Conservation (phyloP, 1,140 invertebrate species). For the Mylabris phalerata region DNA sequence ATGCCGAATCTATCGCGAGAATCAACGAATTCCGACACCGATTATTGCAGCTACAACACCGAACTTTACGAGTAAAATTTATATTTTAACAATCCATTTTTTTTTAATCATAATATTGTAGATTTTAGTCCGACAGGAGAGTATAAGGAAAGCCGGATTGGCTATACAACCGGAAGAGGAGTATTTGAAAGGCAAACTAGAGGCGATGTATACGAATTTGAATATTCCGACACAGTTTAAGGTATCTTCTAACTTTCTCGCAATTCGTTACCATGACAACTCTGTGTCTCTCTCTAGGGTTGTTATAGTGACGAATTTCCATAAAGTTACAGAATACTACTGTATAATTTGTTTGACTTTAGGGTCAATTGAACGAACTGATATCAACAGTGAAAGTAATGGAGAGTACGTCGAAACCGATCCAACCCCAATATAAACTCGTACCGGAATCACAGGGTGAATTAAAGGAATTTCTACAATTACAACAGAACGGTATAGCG, state of each 20-base stretch:
- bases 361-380: slow-evolving; percentile 84
- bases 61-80: slow-evolving; percentile 60
- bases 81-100: slow-evolving; percentile 15
- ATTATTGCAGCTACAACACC: slow-evolving; percentile 67
- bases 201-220: slow-evolving; percentile 77
- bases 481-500: slow-evolving; percentile 79
- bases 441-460: slow-evolving; percentile 51
- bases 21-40: slow-evolving; percentile 69
- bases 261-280: neutral
- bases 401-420: slow-evolving; percentile 31
- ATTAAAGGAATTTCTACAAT: slow-evolving; percentile 64
- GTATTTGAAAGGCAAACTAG: slow-evolving; percentile 71
- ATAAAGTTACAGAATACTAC: too few relatives aligned
- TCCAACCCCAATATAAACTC: slow-evolving; percentile 55
- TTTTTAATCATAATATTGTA: slow-evolving; percentile 37
- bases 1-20: slow-evolving; percentile 62
- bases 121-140: slow-evolving; percentile 83
- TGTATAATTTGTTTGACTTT: slow-evolving; percentile 9
- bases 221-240: slow-evolving; percentile 89
- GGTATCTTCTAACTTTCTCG: slow-evolving; percentile 44
- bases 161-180: slow-evolving; percentile 86
- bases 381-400: slow-evolving; percentile 56
- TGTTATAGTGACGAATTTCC: too few relatives aligned
- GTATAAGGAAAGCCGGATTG: slow-evolving; percentile 75
- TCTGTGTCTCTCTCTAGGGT: too few relatives aligned